Evolutionary conservation across 2,888 invertebrate species (phyloP).

Genomic region (Aplocera efformata): DNA sequence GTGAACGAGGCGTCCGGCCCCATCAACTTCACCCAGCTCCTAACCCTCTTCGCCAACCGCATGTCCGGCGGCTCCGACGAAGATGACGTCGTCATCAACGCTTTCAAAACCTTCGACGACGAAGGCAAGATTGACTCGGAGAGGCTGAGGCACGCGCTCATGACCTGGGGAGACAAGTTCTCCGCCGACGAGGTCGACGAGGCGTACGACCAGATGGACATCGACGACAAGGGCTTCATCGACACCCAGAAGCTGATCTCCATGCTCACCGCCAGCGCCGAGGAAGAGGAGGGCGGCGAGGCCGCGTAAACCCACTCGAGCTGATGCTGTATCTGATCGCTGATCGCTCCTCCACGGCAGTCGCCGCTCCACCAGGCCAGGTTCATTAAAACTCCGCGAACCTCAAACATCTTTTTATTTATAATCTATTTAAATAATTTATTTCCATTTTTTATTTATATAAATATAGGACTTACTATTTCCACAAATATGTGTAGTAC

Average conservation of each 20-base stretch:
- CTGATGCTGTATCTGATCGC: slow-evolving; percentile 10
- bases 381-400: slow-evolving; percentile 62
- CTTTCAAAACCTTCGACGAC: slow-evolving; percentile 95
- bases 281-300: slow-evolving; percentile 86
- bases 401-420: slow-evolving; percentile 59
- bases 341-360: slow-evolving; percentile 24
- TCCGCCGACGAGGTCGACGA: slow-evolving; percentile 92
- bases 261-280: slow-evolving; percentile 92
- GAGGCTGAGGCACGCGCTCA: slow-evolving; percentile 93
- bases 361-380: slow-evolving; percentile 34
- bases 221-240: slow-evolving; percentile 94
- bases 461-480: slow-evolving; percentile 78
- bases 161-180: slow-evolving; percentile 97
- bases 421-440: slow-evolving; percentile 72
- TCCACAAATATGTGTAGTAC: slow-evolving; percentile 60
- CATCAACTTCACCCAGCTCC: slow-evolving; percentile 96
- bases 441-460: slow-evolving; percentile 79
- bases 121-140: slow-evolving; percentile 94
- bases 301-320: slow-evolving; percentile 62
- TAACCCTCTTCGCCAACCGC: slow-evolving; percentile 94
- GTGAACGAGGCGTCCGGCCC: slow-evolving; percentile 92
- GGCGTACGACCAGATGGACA: slow-evolving; percentile 95
- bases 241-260: slow-evolving; percentile 92
- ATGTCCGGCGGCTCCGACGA: slow-evolving; percentile 96
- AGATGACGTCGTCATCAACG: slow-evolving; percentile 94